phyloP scores from a whole-genome alignment of 2,113 vertebrate genomes.

The Athene cunicularia region DNA sequence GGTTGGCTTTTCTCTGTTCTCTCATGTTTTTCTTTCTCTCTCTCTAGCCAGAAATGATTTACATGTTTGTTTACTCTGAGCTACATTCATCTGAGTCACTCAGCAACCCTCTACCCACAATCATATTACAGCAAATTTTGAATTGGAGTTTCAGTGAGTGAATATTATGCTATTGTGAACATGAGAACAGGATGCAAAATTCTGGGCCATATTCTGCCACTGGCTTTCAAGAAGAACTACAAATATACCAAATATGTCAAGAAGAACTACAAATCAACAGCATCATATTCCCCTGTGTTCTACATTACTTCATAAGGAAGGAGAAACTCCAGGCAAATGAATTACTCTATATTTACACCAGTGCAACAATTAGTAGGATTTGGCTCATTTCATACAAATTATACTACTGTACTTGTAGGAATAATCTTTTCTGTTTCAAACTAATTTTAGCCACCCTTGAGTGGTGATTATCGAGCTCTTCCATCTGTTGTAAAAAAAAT shows the following conservation, averaged over 20 bases:
- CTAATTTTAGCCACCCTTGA: slow-evolving; percentile 58
- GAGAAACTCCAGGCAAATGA: neutral
- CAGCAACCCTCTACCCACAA: slow-evolving; percentile 58
- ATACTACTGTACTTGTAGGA: slow-evolving; percentile 45
- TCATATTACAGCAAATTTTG: slow-evolving; percentile 50
- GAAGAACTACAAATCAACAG: neutral
- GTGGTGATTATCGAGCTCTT: slow-evolving; percentile 30
- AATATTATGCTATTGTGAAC: neutral
- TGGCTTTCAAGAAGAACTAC: neutral
- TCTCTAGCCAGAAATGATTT: slow-evolving; percentile 55
- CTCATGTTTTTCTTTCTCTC: neutral
- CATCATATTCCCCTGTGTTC: neutral
- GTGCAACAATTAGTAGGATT: slow-evolving; percentile 30
- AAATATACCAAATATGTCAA: neutral
- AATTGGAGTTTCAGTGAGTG: neutral
- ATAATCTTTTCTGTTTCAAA: slow-evolving; percentile 52
- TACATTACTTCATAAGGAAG: neutral
- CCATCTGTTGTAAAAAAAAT: slow-evolving; percentile 38
- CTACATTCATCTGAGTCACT: slow-evolving; percentile 70
- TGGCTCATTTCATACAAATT: slow-evolving; percentile 19
- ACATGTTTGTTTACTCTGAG: slow-evolving; percentile 72
- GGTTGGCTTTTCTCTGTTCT: neutral
- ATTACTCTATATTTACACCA: slow-evolving; percentile 48
- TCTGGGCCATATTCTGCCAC: neutral
- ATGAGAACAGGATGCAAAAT: neutral